Conservation (phyloP, 2,797 vertebrate species). For the Hippoglossus hippoglossus region DNA sequence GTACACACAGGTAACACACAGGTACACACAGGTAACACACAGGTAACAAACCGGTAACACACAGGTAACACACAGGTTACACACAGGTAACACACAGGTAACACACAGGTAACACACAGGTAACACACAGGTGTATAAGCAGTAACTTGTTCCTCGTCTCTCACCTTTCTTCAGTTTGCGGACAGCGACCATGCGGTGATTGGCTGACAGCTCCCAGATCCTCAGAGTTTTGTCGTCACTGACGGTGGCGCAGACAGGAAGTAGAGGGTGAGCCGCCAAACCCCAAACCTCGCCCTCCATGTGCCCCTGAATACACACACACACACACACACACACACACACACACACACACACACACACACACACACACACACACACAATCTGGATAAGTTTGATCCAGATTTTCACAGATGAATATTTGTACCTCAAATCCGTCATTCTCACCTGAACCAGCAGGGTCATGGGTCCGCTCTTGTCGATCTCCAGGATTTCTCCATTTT, state of each 20-base stretch:
- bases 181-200: slow-evolving; percentile 97
- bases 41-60: too few species aligned
- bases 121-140: background rate
- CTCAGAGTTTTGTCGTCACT: slow-evolving; percentile 96
- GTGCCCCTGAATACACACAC: slow-evolving; percentile 87
- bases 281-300: slow-evolving; percentile 99
- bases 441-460: slow-evolving; percentile 86
- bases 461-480: slow-evolving; percentile 95
- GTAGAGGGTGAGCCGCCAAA: slow-evolving; percentile 92
- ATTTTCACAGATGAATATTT: too few species aligned
- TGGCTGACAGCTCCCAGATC: slow-evolving; percentile 96
- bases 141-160: background rate
- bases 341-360: background rate
- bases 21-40: too few species aligned
- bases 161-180: slow-evolving; percentile 98
- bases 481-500: slow-evolving; percentile 96
- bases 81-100: too few species aligned
- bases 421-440: background rate
- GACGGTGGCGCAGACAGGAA: slow-evolving; percentile 97
- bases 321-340: too few species aligned
- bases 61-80: too few species aligned
- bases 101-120: background rate
- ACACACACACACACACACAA: too few species aligned
- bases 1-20: too few species aligned
- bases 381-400: too few species aligned